Conservation (phyloP, 2,797 vertebrate species). For the Ctenosaura bakeri region DNA sequence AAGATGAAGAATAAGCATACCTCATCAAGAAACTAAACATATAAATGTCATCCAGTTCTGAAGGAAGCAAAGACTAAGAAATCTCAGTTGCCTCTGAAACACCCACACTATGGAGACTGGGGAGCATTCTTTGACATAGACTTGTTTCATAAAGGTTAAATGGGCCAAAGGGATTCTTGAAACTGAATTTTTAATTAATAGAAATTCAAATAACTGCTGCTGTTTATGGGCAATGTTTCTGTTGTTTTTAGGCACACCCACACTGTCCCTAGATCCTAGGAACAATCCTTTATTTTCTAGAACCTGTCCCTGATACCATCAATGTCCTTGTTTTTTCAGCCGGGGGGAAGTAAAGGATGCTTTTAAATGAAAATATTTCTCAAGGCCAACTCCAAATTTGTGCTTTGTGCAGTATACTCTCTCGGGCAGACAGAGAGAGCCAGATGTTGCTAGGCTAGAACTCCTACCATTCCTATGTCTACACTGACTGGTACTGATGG, state of each 20-base stretch:
- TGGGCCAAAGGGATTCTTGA: background rate
- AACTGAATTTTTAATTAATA: background rate
- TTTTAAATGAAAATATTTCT: background rate
- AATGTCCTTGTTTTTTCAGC: background rate
- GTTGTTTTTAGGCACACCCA: background rate
- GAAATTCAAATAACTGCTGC: background rate
- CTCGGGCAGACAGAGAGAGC: no score
- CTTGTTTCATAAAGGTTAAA: background rate
- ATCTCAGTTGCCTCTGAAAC: background rate
- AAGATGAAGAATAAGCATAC: background rate
- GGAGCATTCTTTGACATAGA: background rate
- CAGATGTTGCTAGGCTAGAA: no score
- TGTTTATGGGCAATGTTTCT: background rate
- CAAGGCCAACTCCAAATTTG: background rate
- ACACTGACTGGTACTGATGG: no score
- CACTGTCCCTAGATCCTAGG: background rate
- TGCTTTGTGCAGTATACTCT: background rate
- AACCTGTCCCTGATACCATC: background rate
- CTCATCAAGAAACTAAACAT: slow-evolving; percentile 20
- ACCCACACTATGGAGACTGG: background rate
- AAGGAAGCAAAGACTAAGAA: background rate
- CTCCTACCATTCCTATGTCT: no score
- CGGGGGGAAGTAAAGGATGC: background rate
- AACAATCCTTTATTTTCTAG: background rate
- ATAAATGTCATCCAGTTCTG: background rate